Base-by-base conservation (phyloP, 2,797 vertebrate genomes). In the Acropternis orthonyx region DNA sequence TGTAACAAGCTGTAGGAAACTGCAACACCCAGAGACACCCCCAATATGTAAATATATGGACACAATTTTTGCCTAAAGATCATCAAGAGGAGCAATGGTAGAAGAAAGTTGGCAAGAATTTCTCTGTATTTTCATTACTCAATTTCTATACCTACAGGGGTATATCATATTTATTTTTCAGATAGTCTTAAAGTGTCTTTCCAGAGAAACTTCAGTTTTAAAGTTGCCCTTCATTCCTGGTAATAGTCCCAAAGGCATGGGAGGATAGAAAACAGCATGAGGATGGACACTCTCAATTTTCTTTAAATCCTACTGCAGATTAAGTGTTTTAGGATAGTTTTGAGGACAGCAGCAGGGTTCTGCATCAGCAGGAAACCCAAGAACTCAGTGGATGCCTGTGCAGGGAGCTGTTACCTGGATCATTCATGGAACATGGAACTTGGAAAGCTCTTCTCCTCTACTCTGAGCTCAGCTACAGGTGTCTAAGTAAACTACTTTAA, bases 31-130 rank as follows among this genome's bases (percentile, higher is more conserved):
- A 39, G 28, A 58, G 28, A 24, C 6, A 10, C 37, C 34, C 58
- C 24, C 18, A 22, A 1, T 9, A 28, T 0, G 0, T 28, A 63
- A 61, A 49, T 4, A 19, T 0, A 62, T 1, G 1, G 32, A 48
- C 61, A 83, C 14, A 67, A 24, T 13, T 59, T 52, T 66, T 69
- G 39, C 10, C 58, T 81, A 39, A 22, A 32, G 18, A 12, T 9
- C 36, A 43, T 36, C 26, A 63, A 37, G 49, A 56, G 34, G 3
- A 92, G 18, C 22, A 73, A 32, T 12, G 32, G 56, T 34, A 54
- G 20, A 62, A 54, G 13, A 8, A 44, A 69, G 21, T 44, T 7
- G 28, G 21, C 23, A 88, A 58, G 15, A 63, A 27, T 62, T 61
- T 66, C 37, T 36, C 9, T 2, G 0, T 72, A 41, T 54, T 66